Base-by-base conservation (phyloP, 2,888 invertebrate genomes). In the Rutpela maculata region DNA sequence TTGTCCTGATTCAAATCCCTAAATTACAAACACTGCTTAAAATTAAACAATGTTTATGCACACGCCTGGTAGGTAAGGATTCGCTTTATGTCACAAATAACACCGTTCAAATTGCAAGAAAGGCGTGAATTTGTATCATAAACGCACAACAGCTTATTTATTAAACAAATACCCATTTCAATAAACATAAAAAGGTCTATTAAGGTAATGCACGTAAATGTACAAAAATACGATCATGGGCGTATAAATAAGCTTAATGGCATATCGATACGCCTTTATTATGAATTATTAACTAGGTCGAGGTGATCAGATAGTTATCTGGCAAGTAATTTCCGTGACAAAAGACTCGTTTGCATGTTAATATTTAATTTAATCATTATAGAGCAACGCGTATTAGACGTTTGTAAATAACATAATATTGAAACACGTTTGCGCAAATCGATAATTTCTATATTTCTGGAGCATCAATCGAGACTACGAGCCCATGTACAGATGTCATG, bases 251-350 rank as follows among this genome's bases (percentile, higher is more conserved):
- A 75, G 76, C 77, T 68, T 79, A 79, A 80, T 79, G 80, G 79
- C 80, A 75, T 75, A 79, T 80, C 78, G 78, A 76, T 78, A 75
- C 77, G 78, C 78, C 79, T 73, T 38, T 70, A 71, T 71, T 35
- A 60, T 80, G 77, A 80, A 80, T 80, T 79, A 79, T 80, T 80
- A 74, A 80, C n/a, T 65, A 59, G 78, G 73, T 74, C 74, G 75
- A 77, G 78, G 74, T 77, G 77, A 77, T 75, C 77, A 75, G 80
- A 80, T 80, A 71, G 71, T 71, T 75, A 78, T 80, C 80, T 78
- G 57, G 38, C 63, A 69, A 78, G 75, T 78, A 75, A 78, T 78
- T 78, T 78, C 67, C 78, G 69, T 62, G 67, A 63, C 69, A 76
- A 75, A 78, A 78, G 69, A 69, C 67, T 69, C 69, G 66, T 76